These are phyloP conservation scores for Papilio machaon DNA, from an alignment of 1,140 invertebrate genomes.

Conservation along the genomic window DNA sequence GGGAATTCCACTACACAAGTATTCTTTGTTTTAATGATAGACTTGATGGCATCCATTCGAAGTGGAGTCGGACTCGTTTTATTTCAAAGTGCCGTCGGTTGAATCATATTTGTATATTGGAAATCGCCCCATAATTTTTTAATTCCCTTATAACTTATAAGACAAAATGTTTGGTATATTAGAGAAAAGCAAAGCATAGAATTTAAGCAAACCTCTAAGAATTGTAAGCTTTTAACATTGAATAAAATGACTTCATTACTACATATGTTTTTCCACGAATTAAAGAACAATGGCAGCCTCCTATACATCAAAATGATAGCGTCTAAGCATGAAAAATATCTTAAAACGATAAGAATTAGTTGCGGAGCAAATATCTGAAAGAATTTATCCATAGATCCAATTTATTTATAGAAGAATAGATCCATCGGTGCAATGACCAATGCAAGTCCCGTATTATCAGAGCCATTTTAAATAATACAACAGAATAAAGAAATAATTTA, in stretches of 20 bases:
- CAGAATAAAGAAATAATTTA: conserved; percentile 60
- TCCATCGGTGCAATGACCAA: no score
- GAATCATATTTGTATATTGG: not conserved
- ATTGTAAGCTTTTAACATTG: conserved; percentile 28
- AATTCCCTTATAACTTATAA: conserved; percentile 25
- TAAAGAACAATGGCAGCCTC: no score
- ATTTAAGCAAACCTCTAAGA: conserved; percentile 25
- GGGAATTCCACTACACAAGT: not conserved
- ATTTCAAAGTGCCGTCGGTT: not conserved
- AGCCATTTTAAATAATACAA: not conserved
- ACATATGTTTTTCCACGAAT: not conserved
- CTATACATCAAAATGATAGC: no score
- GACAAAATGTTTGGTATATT: conserved; percentile 12
- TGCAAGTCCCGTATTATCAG: no score
- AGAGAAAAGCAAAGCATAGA: conserved; percentile 36
- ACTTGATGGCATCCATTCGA: no score
- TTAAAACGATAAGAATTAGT: no score
- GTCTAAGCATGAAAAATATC: no score
- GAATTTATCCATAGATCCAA: no score
- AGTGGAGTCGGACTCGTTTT: no score
- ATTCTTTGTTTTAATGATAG: not conserved
- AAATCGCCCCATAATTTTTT: not conserved
- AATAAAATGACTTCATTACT: conserved; percentile 32
- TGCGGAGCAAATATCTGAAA: no score
- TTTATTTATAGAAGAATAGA: no score